phyloP scores from a whole-genome alignment of 2,113 vertebrate species.

The Petrocephalus zakoni region DNA sequence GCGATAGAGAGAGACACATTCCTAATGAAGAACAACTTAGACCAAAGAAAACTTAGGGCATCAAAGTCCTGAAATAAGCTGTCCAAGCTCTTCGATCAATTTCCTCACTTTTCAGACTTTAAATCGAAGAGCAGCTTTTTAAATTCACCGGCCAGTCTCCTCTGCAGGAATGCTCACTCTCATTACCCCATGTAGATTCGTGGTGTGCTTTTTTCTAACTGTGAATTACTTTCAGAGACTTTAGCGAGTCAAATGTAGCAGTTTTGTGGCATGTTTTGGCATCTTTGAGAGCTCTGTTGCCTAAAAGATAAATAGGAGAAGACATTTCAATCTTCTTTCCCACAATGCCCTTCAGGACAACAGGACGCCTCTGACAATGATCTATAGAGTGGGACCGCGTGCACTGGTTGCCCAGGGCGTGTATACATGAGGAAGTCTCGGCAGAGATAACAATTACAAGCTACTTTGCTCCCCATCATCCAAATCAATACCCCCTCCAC shows the following conservation, averaged over 20 bases:
- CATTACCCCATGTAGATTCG: conserved; percentile 17
- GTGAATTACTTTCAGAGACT: conserved; percentile 9
- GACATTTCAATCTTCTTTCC: conserved; percentile 45
- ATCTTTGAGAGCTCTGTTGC: conserved; percentile 11
- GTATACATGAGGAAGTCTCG: conserved; percentile 25
- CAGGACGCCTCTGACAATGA: conserved; percentile 36
- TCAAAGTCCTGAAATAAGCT: conserved; percentile 7
- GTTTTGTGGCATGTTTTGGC: conserved; percentile 22
- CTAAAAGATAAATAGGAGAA: conserved; percentile 35
- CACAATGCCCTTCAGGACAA: conserved; percentile 29
- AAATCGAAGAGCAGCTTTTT: conserved; percentile 17
- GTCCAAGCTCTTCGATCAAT: not conserved
- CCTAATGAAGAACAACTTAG: not conserved
- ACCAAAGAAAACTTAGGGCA: not conserved
- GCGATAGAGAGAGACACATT: not conserved
- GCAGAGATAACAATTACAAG: conserved; percentile 24
- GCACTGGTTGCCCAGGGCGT: conserved; percentile 15
- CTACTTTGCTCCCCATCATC: conserved; percentile 16
- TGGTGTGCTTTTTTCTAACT: not conserved
- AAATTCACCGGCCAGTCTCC: not conserved
- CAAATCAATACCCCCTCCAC: conserved; percentile 22
- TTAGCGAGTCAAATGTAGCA: not conserved
- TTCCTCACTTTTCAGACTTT: conserved; percentile 14
- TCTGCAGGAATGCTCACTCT: not conserved
- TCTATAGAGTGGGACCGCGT: conserved; percentile 25